Percentiles rank a stretch among this genome's conserved stretches.
phyloP scores from a whole-genome alignment of 2,113 vertebrate species.

The Tapirus terrestris region DNA sequence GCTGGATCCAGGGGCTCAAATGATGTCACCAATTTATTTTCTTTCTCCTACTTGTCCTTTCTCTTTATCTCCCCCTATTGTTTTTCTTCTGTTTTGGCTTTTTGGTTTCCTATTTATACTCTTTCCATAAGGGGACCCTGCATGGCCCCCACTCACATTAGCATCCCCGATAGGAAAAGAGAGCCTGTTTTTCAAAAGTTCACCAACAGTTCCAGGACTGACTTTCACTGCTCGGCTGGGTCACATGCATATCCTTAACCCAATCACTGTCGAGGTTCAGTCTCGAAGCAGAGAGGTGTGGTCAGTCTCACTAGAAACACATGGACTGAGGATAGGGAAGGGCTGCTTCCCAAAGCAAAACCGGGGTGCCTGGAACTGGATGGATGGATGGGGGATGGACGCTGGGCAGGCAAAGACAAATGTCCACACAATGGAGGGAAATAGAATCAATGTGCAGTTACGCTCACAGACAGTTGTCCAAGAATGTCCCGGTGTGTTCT shows the following conservation, averaged over 20 bases:
- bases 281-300: background rate
- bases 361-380: fast-evolving
- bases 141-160: background rate
- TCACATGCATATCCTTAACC: background rate
- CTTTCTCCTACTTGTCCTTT: background rate
- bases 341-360: background rate
- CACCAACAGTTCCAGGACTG: too few species aligned
- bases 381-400: background rate
- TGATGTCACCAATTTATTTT: background rate
- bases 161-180: background rate
- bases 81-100: background rate
- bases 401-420: background rate
- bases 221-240: background rate
- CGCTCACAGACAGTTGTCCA: fast-evolving
- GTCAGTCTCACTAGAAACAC: background rate
- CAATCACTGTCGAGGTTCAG: background rate
- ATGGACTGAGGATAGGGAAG: background rate
- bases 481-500: background rate
- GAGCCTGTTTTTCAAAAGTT: background rate
- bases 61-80: background rate
- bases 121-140: background rate
- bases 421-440: fast-evolving
- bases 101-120: background rate
- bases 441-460: too few species aligned
- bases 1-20: background rate